Evolutionary conservation across 2,888 invertebrate genomes (phyloP), one percentile per base, ranked within the genome.

Genomic region (Scaptomyza cyrtandrae): DNA sequence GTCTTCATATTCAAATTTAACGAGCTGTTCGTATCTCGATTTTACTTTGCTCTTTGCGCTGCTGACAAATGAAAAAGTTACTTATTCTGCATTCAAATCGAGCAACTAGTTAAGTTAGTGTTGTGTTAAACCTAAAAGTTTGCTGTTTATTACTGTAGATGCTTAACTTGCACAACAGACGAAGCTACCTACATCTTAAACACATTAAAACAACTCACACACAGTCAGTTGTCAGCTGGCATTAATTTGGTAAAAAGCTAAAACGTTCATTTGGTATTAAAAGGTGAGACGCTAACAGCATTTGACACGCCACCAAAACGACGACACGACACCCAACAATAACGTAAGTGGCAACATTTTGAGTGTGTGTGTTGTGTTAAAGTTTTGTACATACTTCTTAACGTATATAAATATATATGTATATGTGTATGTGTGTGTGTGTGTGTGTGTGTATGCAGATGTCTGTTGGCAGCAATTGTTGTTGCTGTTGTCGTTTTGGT

Each of bases 231-330:
- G 61, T 43, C 71, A 75, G 75, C 59, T 75, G 62, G 62, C 76
- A 72, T 63, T 84, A 84, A 81, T 84, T 81, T 85, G 79, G 52
- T 71, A 80, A 76, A 82, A 80, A 86, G 86, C 78, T 68, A 83
- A 39, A 39, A 80, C 62, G 64, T 70, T 78, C 78, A 80, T 82
- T 82, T 76, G 56, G 65, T 71, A 80, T 78, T 85, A 71, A 85
- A 69, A 78, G 78, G 61, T 63, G 57, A 73, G 73, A 73, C 70
- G 80, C 75, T 71, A 81, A 78, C 76, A 82, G 70, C 68, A 65
- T 68, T 78, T 85, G 78, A 78, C 86, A 82, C 65, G 75, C 56
- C 58, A 73, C 41, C 41, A 41, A 41, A 16, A 16, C 16, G 41
- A 41, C 69, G 72, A 58, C 63, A 68, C 56, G 60, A 54, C 67